Evolutionary conservation across 2,888 invertebrate genomes (phyloP).

Genomic region (Malthinus flaveolus): DNA sequence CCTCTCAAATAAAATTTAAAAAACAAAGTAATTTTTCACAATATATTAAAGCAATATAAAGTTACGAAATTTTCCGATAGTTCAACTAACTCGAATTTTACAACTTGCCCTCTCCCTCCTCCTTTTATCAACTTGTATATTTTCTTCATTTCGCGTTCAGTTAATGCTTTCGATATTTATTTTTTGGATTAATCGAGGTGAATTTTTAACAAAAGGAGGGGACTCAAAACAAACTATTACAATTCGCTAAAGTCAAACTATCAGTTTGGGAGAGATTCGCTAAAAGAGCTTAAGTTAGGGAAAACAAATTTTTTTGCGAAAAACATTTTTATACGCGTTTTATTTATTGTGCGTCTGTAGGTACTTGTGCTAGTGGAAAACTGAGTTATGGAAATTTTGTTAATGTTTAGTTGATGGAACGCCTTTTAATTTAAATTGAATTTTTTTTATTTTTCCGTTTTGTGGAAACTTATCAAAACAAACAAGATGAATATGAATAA

Average conservation of each 20-base stretch:
- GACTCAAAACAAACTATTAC: slow-evolving; percentile 4
- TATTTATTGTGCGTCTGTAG: background rate
- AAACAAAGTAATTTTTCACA: too few relatives aligned
- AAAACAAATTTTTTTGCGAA: too few relatives aligned
- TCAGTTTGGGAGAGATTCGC: too few relatives aligned
- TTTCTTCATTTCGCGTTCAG: background rate
- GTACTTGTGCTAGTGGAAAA: slow-evolving; percentile 1
- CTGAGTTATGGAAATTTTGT: background rate
- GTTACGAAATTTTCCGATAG: slow-evolving; percentile 1
- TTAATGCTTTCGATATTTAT: slow-evolving; percentile 5
- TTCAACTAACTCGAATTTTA: background rate
- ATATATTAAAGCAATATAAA: too few relatives aligned
- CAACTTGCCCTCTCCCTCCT: background rate
- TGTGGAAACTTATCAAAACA: background rate
- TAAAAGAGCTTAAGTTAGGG: too few relatives aligned
- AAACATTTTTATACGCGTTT: too few relatives aligned
- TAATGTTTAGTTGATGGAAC: background rate
- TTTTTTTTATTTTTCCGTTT: background rate
- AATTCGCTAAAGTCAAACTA: slow-evolving; percentile 18
- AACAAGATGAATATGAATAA: background rate
- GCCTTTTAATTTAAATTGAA: background rate
- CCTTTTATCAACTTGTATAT: background rate
- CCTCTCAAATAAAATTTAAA: background rate
- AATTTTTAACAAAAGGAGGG: slow-evolving; percentile 10
- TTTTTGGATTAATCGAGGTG: slow-evolving; percentile 13